These are phyloP conservation scores for Drosophila lacicola DNA, from an alignment of 2,888 invertebrate genomes.

Conservation along the genomic window DNA sequence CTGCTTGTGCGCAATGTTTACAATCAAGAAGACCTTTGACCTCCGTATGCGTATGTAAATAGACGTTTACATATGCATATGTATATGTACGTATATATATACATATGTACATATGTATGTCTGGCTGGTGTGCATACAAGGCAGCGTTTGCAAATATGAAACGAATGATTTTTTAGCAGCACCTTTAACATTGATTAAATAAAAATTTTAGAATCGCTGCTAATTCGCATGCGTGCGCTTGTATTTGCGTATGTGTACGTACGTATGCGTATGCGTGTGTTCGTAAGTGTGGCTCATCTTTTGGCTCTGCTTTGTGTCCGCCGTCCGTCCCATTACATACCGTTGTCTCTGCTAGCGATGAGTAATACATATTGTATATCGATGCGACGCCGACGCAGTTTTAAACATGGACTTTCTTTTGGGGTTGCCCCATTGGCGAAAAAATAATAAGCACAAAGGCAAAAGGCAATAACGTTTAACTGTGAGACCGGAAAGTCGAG, in stretches of 20 bases:
- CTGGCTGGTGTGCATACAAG: neutral
- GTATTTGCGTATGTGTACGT: conserved; percentile 7
- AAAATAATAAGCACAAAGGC: conserved; percentile 17
- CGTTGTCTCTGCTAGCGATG: conserved; percentile 28
- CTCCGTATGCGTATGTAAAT: conserved; percentile 41
- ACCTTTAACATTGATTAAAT: conserved; percentile 45
- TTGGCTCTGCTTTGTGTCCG: conserved; percentile 42
- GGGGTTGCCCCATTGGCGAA: conserved; percentile 52
- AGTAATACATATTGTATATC: conserved; percentile 36
- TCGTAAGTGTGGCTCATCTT: conserved; percentile 36
- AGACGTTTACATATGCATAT: neutral
- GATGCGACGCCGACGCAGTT: conserved; percentile 19
- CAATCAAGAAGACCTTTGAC: conserved; percentile 66
- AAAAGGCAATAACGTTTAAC: conserved; percentile 22
- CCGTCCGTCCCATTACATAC: conserved; percentile 28
- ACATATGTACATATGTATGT: conserved; percentile 1
- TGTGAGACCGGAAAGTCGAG: conserved; percentile 60
- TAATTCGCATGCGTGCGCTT: conserved; percentile 44
- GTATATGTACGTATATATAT: neutral
- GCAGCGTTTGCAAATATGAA: conserved; percentile 28
- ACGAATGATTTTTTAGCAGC: conserved; percentile 2
- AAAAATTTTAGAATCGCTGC: conserved; percentile 25
- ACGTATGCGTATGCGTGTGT: neutral
- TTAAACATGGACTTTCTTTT: conserved; percentile 55
- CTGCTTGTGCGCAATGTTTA: conserved; percentile 34